Conservation (phyloP, 2,888 invertebrate species). For the Byasa hedistus region DNA sequence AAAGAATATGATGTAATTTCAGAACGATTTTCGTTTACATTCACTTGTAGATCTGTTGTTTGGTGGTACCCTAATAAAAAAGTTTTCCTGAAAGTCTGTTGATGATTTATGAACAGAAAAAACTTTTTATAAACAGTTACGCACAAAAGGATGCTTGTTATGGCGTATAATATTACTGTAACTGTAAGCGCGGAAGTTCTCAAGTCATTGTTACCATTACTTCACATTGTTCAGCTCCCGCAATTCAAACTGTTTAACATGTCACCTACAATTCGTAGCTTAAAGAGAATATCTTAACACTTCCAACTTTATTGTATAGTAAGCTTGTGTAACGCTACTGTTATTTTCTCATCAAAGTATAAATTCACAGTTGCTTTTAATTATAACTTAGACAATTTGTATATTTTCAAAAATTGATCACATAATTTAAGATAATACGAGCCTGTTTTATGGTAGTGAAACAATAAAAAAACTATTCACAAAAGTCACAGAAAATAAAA, state of each 20-base stretch:
- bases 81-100: too few relatives aligned
- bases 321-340: not conserved
- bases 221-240: slow-evolving; percentile 7
- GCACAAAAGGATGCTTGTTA: not conserved
- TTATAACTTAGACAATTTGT: not conserved
- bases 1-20: too few relatives aligned
- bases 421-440: not conserved
- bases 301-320: not conserved
- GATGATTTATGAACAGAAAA: not conserved
- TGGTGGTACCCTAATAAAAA: too few relatives aligned
- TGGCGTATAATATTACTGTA: not conserved
- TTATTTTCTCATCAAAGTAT: not conserved
- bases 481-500: not conserved
- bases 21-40: too few relatives aligned
- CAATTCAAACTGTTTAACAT: slow-evolving; percentile 20
- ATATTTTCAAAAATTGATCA: not conserved
- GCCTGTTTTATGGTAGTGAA: not conserved
- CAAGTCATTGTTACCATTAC: slow-evolving; percentile 11
- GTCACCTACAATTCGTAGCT: slow-evolving; percentile 9
- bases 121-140: too few relatives aligned
- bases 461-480: not conserved
- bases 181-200: not conserved
- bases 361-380: not conserved
- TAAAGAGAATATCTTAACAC: not conserved
- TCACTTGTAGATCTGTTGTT: too few relatives aligned